Evolutionary conservation across 1,140 invertebrate species (phyloP), one percentile per base, ranked within the genome.

Genomic region (Himalopsyche phryganea): DNA sequence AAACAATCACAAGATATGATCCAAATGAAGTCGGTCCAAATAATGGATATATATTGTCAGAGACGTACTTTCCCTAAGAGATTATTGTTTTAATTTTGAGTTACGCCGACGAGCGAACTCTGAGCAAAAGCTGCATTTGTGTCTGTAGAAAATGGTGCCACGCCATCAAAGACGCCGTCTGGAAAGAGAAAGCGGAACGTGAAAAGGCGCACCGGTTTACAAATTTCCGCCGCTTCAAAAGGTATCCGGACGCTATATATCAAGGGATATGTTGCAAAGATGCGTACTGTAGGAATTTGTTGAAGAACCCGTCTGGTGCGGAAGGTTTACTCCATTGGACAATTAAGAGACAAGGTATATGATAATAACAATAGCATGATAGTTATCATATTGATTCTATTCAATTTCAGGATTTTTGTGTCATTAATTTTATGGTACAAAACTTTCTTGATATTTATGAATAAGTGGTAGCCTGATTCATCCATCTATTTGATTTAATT

Each of bases 231-330:
- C 46, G 28, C 6, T 28, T 40, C 13, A 49, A 11, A 19, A 49
- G 51, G 49, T 49, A 50, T 17, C 60, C 60, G 1, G 46, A 10
- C 19, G 28, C n/a, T 61, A 58, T 73, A 1, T 72, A 68, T 60
- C 69, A 70, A 50, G 63, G 42, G 23, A 63, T 66, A 15, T 63
- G 70, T 19, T 51, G 63, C 40, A 69, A 62, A 4, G 59, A 69
- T 57, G 56, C 66, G 50, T 70, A 71, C 49, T 65, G 66, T 49
- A 60, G 44, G 47, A 76, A 74, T 65, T 46, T 74, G 11, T 46
- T 76, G 7, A 67, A 68, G 66, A 76, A 76, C 67, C 65, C 67
- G 13, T 71, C 71, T 61, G 73, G 72, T 6, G 51, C 72, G 54
- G 35, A 69, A 9, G 23, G 55, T 17, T 70, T 67, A 45, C 60